phyloP scores from a whole-genome alignment of 1,140 invertebrate species.

The Platorchestia sp. region DNA sequence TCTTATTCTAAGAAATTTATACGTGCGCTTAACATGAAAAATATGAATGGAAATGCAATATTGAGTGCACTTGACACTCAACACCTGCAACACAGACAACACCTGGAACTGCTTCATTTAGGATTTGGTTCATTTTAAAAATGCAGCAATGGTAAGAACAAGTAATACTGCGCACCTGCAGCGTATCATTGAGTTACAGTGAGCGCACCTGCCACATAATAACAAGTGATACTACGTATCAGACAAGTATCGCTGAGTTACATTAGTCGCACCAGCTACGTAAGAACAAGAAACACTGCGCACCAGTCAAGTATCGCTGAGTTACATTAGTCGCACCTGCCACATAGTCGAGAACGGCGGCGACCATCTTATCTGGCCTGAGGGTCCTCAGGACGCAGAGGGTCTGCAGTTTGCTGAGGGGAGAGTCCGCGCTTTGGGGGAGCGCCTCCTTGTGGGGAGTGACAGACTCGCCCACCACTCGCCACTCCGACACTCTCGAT shows the following conservation, averaged over 20 bases:
- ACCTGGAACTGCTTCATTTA: too few species aligned
- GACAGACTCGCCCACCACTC: slow-evolving; percentile 67
- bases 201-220: slow-evolving; percentile 72
- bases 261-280: slow-evolving; percentile 71
- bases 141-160: too few species aligned
- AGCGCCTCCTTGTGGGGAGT: slow-evolving; percentile 71
- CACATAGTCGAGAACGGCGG: slow-evolving; percentile 81
- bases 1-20: too few species aligned
- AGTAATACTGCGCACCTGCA: too few species aligned
- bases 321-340: slow-evolving; percentile 68
- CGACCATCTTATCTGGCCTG: slow-evolving; percentile 80
- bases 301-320: not conserved
- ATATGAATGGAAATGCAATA: too few species aligned
- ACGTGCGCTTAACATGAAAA: too few species aligned
- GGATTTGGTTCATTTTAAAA: too few species aligned
- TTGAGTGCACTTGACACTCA: too few species aligned
- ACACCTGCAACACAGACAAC: too few species aligned
- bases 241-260: not conserved
- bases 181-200: not conserved
- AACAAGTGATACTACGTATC: too few species aligned
- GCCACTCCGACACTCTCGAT: slow-evolving; percentile 57
- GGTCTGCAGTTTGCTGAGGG: slow-evolving; percentile 72
- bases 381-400: slow-evolving; percentile 74
- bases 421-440: slow-evolving; percentile 71
- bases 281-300: slow-evolving; percentile 82